These are phyloP conservation scores for Tetragnatha versicolor DNA, from an alignment of 1,140 invertebrate species.

Conservation along the genomic window DNA sequence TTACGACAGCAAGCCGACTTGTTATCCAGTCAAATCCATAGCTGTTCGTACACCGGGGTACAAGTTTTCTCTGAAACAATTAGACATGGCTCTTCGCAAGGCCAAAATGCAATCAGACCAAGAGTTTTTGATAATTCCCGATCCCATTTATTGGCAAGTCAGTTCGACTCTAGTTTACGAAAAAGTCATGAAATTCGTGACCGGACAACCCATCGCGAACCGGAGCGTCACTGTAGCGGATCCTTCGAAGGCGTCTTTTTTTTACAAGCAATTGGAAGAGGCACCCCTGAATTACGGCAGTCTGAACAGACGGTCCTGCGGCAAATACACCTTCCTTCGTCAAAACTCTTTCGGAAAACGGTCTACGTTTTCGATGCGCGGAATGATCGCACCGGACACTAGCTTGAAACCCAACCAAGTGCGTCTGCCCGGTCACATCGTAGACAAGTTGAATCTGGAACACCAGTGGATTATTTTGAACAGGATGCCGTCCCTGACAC, in stretches of 20 bases:
- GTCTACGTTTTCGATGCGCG: constrained; percentile 13
- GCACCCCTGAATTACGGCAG: constrained; percentile 20
- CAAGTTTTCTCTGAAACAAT: background rate
- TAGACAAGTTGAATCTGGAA: background rate
- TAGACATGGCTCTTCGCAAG: background rate
- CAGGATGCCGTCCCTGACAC: constrained; percentile 18
- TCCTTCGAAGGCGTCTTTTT: background rate
- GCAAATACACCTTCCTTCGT: constrained; percentile 16
- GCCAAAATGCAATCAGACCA: background rate
- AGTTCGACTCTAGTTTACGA: constrained; percentile 16
- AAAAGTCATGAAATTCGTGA: constrained; percentile 21
- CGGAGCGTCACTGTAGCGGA: background rate
- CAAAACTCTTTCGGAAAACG: constrained; percentile 39
- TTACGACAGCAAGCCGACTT: background rate
- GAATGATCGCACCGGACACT: constrained; percentile 21
- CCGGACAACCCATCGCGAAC: background rate
- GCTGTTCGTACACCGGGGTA: background rate
- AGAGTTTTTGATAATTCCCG: constrained; percentile 20
- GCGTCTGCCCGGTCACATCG: background rate
- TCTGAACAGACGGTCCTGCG: background rate
- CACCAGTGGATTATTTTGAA: constrained; percentile 19
- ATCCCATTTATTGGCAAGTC: constrained; percentile 42
- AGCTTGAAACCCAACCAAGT: constrained; percentile 15
- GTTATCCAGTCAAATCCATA: constrained; percentile 21
- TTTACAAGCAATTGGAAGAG: constrained; percentile 29